Percentiles rank a stretch among this genome's conserved stretches.
Conservation (phyloP, 2,797 vertebrate genomes). For the Merluccius polli region DNA sequence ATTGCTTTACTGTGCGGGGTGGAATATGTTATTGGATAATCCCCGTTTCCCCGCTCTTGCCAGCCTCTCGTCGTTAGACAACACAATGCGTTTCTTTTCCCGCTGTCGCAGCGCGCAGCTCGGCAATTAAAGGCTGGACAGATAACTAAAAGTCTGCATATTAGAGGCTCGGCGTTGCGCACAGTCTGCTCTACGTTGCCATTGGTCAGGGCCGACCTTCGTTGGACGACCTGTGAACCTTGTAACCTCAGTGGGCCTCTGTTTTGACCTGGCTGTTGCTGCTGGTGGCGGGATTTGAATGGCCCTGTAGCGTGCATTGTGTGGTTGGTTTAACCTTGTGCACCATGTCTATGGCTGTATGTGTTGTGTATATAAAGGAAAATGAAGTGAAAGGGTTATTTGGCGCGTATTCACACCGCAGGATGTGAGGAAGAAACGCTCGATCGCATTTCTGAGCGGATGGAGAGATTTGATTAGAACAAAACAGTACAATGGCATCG, state of each 20-base stretch:
- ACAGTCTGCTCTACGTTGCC: not conserved
- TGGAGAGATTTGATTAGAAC: not conserved
- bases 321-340: not conserved
- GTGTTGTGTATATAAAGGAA: not conserved
- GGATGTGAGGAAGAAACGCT: not conserved
- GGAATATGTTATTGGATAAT: constrained; percentile 22
- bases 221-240: not conserved
- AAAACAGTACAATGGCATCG: not conserved
- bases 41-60: constrained; percentile 6
- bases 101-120: constrained; percentile 15
- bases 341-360: not conserved
- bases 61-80: not conserved
- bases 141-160: constrained; percentile 22
- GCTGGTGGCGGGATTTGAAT: not conserved
- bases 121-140: constrained; percentile 34
- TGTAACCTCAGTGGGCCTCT: not conserved
- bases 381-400: not conserved
- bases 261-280: not conserved
- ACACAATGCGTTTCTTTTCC: not conserved
- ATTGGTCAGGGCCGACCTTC: not conserved
- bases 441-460: not conserved
- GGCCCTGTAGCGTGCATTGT: not conserved
- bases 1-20: constrained; percentile 14
- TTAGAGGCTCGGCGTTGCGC: not conserved
- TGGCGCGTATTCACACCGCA: not conserved